These are phyloP conservation scores for Lycia hirtaria DNA, from an alignment of 2,888 invertebrate species.

Conservation along the genomic window DNA sequence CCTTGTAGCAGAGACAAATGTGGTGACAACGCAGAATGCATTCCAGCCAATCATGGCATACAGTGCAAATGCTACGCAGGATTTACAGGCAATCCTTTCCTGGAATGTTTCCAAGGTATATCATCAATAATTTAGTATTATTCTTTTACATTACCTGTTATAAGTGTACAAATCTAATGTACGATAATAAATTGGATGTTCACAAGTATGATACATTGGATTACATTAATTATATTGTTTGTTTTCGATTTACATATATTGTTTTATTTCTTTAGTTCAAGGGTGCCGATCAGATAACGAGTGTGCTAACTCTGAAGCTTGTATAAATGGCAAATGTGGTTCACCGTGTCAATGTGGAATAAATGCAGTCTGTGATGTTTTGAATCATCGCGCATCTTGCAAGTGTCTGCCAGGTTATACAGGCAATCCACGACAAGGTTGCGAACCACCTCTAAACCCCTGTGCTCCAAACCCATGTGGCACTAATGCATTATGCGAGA, in stretches of 20 bases:
- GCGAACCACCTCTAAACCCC: slow-evolving; percentile 90
- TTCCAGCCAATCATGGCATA: slow-evolving; percentile 90
- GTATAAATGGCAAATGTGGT: slow-evolving; percentile 90
- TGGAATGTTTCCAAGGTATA: slow-evolving; percentile 88
- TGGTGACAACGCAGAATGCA: slow-evolving; percentile 92
- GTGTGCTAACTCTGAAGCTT: slow-evolving; percentile 90
- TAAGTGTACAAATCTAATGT: too few species aligned
- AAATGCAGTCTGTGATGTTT: slow-evolving; percentile 92
- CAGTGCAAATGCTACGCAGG: slow-evolving; percentile 91
- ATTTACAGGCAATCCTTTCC: slow-evolving; percentile 91
- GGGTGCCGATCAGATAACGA: slow-evolving; percentile 90
- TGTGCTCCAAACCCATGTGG: slow-evolving; percentile 95
- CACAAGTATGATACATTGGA: too few species aligned
- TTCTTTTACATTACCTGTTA: too few species aligned
- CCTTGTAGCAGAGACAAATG: slow-evolving; percentile 92
- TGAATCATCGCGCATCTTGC: slow-evolving; percentile 92
- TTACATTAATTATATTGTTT: neutral
- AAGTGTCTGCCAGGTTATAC: slow-evolving; percentile 93
- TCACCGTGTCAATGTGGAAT: slow-evolving; percentile 92
- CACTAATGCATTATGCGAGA: slow-evolving; percentile 92
- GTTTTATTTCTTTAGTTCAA: slow-evolving; percentile 76
- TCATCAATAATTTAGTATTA: too few species aligned
- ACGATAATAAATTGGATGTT: too few species aligned
- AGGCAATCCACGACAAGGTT: slow-evolving; percentile 90
- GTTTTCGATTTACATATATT: neutral